phyloP scores from a whole-genome alignment of 2,113 vertebrate species.

The Myrmophylax atrothorax region DNA sequence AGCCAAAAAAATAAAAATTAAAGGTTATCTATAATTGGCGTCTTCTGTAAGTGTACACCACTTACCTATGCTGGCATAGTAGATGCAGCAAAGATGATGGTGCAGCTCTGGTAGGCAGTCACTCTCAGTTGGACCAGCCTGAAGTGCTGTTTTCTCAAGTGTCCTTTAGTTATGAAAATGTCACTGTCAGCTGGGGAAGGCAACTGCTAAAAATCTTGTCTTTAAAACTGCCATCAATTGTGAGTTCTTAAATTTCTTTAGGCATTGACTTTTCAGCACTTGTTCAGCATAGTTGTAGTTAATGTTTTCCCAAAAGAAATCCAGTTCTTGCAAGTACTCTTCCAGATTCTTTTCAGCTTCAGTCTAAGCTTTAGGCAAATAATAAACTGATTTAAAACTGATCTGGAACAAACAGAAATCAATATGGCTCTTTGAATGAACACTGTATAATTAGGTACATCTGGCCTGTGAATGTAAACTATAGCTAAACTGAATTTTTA shows the following conservation, averaged over 20 bases:
- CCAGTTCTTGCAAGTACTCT: background rate
- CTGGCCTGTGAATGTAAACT: conserved; percentile 1
- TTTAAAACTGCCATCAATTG: background rate
- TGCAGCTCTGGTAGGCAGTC: background rate
- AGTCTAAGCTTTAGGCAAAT: background rate
- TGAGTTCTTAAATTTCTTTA: background rate
- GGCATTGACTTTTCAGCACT: background rate
- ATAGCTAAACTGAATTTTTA: background rate
- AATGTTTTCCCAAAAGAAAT: background rate
- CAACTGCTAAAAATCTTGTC: background rate
- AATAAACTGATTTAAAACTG: background rate
- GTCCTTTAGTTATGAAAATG: background rate
- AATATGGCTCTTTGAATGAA: background rate
- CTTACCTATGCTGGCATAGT: background rate
- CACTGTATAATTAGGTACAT: background rate
- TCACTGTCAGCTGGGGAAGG: background rate
- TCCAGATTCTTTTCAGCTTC: background rate
- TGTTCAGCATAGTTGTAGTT: background rate
- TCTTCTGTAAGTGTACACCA: background rate
- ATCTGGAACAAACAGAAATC: conserved; percentile 3
- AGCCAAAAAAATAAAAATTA: background rate
- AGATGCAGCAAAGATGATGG: background rate
- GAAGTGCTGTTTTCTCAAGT: background rate
- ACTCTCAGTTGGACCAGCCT: background rate
- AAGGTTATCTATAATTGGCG: background rate